Conservation (phyloP, 1,140 invertebrate species). For the Drosophila cardini region DNA sequence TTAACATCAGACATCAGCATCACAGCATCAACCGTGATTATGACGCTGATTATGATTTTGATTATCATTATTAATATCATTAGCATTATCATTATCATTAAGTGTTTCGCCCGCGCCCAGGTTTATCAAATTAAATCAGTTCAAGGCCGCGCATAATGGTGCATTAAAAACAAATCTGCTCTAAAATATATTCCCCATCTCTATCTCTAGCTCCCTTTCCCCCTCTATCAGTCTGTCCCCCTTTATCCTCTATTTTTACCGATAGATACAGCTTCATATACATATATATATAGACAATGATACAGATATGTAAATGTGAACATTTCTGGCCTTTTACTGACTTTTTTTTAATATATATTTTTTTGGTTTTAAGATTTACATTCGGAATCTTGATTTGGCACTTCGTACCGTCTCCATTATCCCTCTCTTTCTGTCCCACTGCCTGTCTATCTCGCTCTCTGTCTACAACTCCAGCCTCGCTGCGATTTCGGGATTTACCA, state of each 20-base stretch:
- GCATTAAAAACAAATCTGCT: constrained; percentile 12
- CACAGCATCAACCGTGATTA: background rate
- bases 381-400: constrained; percentile 35
- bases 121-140: constrained; percentile 65
- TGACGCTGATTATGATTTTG: background rate
- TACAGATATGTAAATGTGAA: constrained; percentile 31
- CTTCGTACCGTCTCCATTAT: background rate
- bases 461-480: background rate
- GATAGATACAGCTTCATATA: background rate
- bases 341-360: constrained; percentile 6
- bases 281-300: constrained; percentile 5
- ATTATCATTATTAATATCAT: constrained; percentile 19
- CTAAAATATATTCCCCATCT: constrained; percentile 9
- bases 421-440: background rate
- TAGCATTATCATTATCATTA: constrained; percentile 22
- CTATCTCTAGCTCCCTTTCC: background rate
- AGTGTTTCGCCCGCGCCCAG: constrained; percentile 38
- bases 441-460: background rate
- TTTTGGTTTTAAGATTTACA: constrained; percentile 45
- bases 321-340: constrained; percentile 29
- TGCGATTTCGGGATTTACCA: constrained; percentile 60
- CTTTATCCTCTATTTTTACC: background rate
- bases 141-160: constrained; percentile 60
- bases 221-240: background rate
- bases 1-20: background rate